Base-by-base conservation (phyloP, 2,888 invertebrate genomes). In the Lithodes maja region DNA sequence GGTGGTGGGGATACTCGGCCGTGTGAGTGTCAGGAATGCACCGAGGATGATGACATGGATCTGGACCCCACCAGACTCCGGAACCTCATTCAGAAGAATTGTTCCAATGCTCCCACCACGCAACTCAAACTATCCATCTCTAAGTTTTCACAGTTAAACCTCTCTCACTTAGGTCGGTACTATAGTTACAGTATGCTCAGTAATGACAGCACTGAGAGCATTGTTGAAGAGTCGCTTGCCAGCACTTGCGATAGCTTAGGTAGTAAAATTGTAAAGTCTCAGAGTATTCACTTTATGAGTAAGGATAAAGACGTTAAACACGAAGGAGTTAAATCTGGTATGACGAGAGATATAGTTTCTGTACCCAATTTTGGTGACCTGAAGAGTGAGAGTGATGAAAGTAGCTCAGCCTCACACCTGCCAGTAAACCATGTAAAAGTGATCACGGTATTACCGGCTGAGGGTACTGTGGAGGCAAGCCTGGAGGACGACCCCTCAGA, bases 181-280 rank as follows among this genome's bases (percentile, higher is more conserved):
- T 96, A 96, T 93, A 96, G 95, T 92, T 97, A 97, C 94, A 96
- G 95, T 90, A 96, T 96, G 85, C 94, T 97, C 69, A 95, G 95
- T 92, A 94, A 95, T 83, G 96, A 96, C 93, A 95, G 96, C 93
- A 96, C 96, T 77, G 96, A 96, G 93, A 96, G 96, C 53, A 88
- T 92, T 54, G 91, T 91, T 5, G 91, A 91, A n/a, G 91, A 91
- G 49, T 90, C 90, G 49, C 86, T 91, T 81, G 86, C 90, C 15
- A 91, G 91, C 53, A 91, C 91, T 2, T 91, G 91, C 84, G 91
- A 91, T 61, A 91, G 91, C 68, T 75, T 89, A 12, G 89, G 87
- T 9, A 90, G 89, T 87, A 91, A 90, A 80, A 85, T 91, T 74
- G 87, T 89, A 7, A 91, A 91, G 33, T 91, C 91, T 33, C 91